phyloP scores from a whole-genome alignment of 2,888 invertebrate species.

The Leucania comma region DNA sequence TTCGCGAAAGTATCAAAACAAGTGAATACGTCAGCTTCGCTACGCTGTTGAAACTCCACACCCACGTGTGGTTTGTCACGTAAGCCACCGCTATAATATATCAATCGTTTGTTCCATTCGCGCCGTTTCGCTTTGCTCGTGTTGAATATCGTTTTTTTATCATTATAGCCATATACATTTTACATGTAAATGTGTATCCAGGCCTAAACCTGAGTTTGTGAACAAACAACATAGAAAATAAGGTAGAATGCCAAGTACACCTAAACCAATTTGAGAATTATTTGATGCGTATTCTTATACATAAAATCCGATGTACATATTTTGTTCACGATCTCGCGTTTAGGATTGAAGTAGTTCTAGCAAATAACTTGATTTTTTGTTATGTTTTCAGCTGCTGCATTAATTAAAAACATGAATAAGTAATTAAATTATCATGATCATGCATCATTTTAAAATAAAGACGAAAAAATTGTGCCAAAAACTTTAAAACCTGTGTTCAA shows the following conservation, averaged over 20 bases:
- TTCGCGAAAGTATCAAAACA: too few relatives aligned
- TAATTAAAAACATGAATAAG: background rate
- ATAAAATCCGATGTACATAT: background rate
- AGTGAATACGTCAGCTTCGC: too few relatives aligned
- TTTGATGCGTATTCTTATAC: background rate
- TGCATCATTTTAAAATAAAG: background rate
- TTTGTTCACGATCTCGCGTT: background rate
- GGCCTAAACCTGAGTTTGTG: too few relatives aligned
- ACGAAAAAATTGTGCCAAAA: background rate
- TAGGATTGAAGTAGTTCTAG: background rate
- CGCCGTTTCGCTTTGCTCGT: too few relatives aligned
- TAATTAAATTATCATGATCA: background rate
- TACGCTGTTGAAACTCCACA: too few relatives aligned
- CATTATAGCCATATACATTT: too few relatives aligned
- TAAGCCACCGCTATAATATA: too few relatives aligned
- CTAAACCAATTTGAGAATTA: background rate
- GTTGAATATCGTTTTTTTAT: too few relatives aligned
- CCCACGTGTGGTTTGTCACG: too few relatives aligned
- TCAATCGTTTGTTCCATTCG: too few relatives aligned
- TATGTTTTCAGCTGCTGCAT: background rate
- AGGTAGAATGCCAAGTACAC: background rate
- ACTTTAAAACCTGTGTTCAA: background rate
- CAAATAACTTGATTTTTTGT: background rate
- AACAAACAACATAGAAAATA: too few relatives aligned
- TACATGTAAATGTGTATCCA: too few relatives aligned